Percentiles rank a stretch among this genome's conserved stretches.
These are phyloP conservation scores for Lypha dubia DNA, from an alignment of 2,888 invertebrate species.

Conservation along the genomic window DNA sequence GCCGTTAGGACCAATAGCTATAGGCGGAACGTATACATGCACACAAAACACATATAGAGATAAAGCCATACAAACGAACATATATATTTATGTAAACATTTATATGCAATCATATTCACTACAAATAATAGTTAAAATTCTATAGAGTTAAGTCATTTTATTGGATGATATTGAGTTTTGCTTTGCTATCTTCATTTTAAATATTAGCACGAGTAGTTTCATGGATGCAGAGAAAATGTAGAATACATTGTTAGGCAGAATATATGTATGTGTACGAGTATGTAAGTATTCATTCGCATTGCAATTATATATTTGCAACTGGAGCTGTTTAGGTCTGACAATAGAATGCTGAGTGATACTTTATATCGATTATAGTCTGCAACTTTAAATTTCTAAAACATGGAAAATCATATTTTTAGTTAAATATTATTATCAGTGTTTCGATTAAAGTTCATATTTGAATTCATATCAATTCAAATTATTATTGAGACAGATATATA, in stretches of 20 bases:
- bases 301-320: constrained; percentile 28
- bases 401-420: no score
- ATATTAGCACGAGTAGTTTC: constrained; percentile 12
- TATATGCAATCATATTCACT: neutral
- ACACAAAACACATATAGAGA: neutral
- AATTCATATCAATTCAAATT: no score
- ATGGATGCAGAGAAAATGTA: constrained; percentile 19
- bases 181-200: constrained; percentile 1
- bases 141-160: constrained; percentile 27
- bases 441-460: no score
- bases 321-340: constrained; percentile 32
- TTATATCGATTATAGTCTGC: neutral
- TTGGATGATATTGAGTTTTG: constrained; percentile 10
- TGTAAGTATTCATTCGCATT: neutral
- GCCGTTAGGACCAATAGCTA: constrained; percentile 53
- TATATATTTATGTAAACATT: neutral
- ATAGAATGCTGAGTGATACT: constrained; percentile 38
- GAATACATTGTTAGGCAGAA: neutral
- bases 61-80: neutral
- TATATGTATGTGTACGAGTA: neutral
- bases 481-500: no score
- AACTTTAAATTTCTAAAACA: no score
- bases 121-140: constrained; percentile 21
- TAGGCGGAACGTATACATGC: constrained; percentile 9
- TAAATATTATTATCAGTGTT: no score